Evolutionary conservation across 2,797 vertebrate species (phyloP).

Genomic region (Anas acuta): DNA sequence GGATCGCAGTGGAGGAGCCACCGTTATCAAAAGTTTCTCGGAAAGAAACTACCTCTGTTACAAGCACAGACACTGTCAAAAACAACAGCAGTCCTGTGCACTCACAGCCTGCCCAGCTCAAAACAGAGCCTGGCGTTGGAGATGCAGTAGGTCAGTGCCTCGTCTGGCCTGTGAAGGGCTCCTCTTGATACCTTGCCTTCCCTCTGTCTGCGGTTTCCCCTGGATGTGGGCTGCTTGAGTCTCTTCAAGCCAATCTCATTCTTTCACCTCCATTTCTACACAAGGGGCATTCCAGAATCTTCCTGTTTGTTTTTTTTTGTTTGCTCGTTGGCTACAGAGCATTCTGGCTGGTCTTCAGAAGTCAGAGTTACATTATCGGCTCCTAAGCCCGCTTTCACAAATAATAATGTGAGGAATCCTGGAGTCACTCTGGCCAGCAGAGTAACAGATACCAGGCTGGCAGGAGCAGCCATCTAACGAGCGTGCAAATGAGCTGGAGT

Average conservation of each 20-base stretch:
- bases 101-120: slow-evolving; percentile 75
- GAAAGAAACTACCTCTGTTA: slow-evolving; percentile 86
- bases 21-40: slow-evolving; percentile 89
- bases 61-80: slow-evolving; percentile 84
- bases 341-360: neutral
- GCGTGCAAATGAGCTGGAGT: neutral
- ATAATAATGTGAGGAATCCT: neutral
- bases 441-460: neutral
- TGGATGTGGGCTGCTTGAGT: neutral
- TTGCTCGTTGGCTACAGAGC: neutral
- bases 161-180: neutral
- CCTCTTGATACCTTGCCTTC: neutral
- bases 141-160: slow-evolving; percentile 79
- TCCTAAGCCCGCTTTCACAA: neutral
- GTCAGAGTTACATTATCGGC: neutral
- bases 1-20: slow-evolving; percentile 85
- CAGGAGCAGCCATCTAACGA: neutral
- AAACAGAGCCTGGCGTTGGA: slow-evolving; percentile 75
- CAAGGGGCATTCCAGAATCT: neutral
- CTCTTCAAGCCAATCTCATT: neutral
- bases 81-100: slow-evolving; percentile 89
- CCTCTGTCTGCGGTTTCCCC: neutral
- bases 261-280: slow-evolving; percentile 1
- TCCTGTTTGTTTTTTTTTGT: neutral
- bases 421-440: neutral